Evolutionary conservation across 2,797 vertebrate genomes (phyloP).

Genomic region (Otolemur crassicaudatus): DNA sequence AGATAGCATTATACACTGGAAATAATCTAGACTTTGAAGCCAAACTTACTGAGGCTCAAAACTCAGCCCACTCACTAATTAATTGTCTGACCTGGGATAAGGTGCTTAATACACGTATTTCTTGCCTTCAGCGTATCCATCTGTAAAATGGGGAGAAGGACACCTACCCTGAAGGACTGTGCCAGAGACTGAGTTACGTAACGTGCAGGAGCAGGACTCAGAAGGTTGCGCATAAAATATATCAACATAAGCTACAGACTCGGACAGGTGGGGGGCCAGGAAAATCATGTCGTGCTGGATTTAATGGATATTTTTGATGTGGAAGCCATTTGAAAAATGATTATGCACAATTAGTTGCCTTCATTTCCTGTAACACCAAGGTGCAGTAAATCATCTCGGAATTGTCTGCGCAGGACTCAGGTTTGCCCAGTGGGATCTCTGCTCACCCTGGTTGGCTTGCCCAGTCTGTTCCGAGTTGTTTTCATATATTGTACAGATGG

Average conservation of each 20-base stretch:
- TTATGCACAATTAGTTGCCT: constrained; percentile 68
- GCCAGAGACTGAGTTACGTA: not conserved
- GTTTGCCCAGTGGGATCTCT: constrained; percentile 63
- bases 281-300: constrained; percentile 8
- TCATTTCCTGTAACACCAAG: constrained; percentile 50
- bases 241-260: not conserved
- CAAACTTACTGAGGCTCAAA: not conserved
- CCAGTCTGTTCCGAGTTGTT: constrained; percentile 46
- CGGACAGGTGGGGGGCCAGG: not conserved
- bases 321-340: constrained; percentile 60
- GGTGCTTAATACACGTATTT: not conserved
- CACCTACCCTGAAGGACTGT: not conserved
- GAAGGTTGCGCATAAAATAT: not conserved
- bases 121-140: not conserved
- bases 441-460: not conserved
- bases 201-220: not conserved
- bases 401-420: not conserved
- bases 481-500: constrained; percentile 36
- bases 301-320: constrained; percentile 50
- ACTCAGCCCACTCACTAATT: not conserved
- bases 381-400: constrained; percentile 66
- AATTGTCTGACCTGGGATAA: not conserved
- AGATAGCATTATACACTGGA: not conserved
- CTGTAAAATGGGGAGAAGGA: constrained; percentile 17
- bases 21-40: not conserved